Evolutionary conservation across 2,797 vertebrate genomes (phyloP).

Genomic region (Cossypha niveicapilla): DNA sequence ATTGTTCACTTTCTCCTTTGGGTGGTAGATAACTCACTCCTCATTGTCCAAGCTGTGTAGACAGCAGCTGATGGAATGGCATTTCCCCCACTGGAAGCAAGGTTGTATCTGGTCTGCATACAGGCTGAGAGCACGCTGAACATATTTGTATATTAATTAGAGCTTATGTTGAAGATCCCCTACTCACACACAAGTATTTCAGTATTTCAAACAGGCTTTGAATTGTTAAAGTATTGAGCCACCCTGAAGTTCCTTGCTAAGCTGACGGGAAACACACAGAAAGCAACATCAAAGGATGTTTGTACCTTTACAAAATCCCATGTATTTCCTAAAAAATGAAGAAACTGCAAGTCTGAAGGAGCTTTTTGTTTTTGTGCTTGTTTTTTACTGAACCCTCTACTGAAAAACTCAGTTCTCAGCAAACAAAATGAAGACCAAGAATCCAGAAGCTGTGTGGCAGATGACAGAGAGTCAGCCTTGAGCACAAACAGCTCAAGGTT

Average conservation of each 20-base stretch:
- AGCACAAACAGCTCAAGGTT: neutral
- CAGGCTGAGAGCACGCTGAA: neutral
- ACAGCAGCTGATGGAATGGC: neutral
- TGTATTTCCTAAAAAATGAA: neutral
- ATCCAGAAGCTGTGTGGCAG: neutral
- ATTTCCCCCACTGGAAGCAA: neutral
- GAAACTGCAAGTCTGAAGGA: neutral
- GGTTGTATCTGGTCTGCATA: neutral
- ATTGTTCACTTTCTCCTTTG: neutral
- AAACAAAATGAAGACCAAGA: neutral
- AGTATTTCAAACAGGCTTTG: neutral
- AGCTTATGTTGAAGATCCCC: neutral
- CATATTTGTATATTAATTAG: neutral
- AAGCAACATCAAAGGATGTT: neutral
- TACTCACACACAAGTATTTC: neutral
- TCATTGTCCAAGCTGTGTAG: rapidly evolving
- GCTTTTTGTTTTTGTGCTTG: neutral
- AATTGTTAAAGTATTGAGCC: neutral
- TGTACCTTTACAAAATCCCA: neutral
- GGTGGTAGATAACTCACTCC: neutral
- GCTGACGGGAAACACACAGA: neutral
- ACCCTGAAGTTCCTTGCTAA: neutral
- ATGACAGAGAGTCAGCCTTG: neutral
- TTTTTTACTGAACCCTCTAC: neutral
- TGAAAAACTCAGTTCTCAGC: neutral